Evolutionary conservation across 2,113 vertebrate species (phyloP).

Genomic region (Hemiprocne comata): DNA sequence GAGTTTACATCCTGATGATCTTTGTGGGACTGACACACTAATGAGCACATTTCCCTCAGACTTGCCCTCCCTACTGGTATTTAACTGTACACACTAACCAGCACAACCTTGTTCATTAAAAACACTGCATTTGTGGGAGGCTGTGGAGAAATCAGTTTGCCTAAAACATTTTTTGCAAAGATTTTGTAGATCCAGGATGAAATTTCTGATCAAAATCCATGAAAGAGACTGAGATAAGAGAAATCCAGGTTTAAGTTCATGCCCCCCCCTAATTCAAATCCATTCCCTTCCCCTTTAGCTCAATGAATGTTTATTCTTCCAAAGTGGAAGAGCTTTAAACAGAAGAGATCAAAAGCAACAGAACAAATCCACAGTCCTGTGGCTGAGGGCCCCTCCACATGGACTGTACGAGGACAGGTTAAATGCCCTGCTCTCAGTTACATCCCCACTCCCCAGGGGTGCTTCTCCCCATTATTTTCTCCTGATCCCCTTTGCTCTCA

Average conservation of each 20-base stretch:
- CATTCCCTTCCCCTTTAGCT: background rate
- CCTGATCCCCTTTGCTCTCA: no score
- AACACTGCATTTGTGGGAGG: background rate
- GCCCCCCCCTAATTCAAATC: background rate
- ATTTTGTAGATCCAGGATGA: background rate
- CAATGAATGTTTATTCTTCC: slow-evolving; percentile 6
- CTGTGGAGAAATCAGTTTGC: background rate
- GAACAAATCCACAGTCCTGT: background rate
- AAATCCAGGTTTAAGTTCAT: background rate
- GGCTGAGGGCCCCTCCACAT: background rate
- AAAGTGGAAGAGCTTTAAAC: background rate
- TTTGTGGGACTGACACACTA: background rate
- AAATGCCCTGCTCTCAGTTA: background rate
- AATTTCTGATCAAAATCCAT: background rate
- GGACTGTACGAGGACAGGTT: background rate
- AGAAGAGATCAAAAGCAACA: background rate
- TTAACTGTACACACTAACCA: background rate
- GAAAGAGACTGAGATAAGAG: background rate
- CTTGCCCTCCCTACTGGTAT: background rate
- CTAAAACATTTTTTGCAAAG: background rate
- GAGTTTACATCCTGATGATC: background rate
- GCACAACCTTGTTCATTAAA: background rate
- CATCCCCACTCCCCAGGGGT: no score
- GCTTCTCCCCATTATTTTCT: background rate
- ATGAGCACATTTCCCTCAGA: background rate